These are phyloP conservation scores for Chironomus riparius DNA, from an alignment of 2,888 invertebrate genomes.

Conservation along the genomic window DNA sequence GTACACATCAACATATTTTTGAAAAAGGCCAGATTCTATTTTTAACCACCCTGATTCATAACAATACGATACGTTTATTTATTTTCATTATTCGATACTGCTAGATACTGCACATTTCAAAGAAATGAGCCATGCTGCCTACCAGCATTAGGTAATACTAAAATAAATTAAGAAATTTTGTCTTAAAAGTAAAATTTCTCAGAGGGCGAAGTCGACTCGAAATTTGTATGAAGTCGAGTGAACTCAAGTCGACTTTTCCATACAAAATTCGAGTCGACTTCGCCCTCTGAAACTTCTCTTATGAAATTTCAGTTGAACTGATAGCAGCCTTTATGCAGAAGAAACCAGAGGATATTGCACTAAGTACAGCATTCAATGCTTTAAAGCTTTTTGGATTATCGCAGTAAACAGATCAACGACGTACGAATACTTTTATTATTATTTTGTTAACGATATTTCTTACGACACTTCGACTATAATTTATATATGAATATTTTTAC, in stretches of 20 bases:
- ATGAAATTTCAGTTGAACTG: conserved; percentile 64
- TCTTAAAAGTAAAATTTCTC: too few species aligned
- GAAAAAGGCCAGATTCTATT: too few species aligned
- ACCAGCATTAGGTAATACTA: conserved; percentile 55
- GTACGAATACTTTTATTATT: neutral
- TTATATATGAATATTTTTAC: neutral
- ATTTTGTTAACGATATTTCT: neutral
- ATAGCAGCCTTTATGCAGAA: conserved; percentile 84
- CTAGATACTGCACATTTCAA: conserved; percentile 85
- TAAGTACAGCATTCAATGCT: conserved; percentile 86
- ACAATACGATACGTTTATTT: too few species aligned
- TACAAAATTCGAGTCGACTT: too few species aligned
- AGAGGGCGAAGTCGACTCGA: too few species aligned
- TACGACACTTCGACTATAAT: neutral
- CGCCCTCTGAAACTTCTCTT: too few species aligned
- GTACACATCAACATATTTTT: too few species aligned
- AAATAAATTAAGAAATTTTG: too few species aligned
- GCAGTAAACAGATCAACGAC: conserved; percentile 43
- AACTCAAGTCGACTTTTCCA: too few species aligned
- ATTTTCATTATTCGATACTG: too few species aligned
- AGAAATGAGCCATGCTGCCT: conserved; percentile 92
- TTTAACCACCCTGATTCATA: too few species aligned
- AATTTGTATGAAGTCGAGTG: too few species aligned
- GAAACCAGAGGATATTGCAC: conserved; percentile 79
- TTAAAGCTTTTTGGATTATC: conserved; percentile 80